Evolutionary conservation across 1,140 invertebrate species (phyloP), one percentile per base, ranked within the genome.

Genomic region (Drepana arcuata): DNA sequence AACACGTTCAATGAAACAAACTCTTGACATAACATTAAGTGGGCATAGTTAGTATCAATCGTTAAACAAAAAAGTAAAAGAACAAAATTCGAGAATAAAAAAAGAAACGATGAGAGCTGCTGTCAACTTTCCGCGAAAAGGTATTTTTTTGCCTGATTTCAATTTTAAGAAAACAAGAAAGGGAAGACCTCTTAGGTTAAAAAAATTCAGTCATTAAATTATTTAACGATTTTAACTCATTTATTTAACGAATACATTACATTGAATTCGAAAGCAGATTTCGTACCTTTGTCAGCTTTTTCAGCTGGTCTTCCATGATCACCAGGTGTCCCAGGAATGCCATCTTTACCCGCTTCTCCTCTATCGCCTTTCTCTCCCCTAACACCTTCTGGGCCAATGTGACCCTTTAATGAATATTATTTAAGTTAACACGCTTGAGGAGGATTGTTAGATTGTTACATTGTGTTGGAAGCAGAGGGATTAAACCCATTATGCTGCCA

Each of bases 241-340:
- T 25, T 36, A 23, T 9, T 15, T 34, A 7, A 25, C 11, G 9
- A 11, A 15, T 33, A 16, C 11, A 15, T 28, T 14, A 15, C 2
- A 24, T 24, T 21, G 7, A 14, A 36, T 13, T 16, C 2, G 11
- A 32, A 35, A 1, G 25, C 1, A 27, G 0, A 23, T 1, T 10
- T 7, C 12, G 26, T 39, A 63, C 70, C 70, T 50, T 50, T 69
- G 9, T 43, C 32, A 23, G 67, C 71, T 14, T 42, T 39, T 24
- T 47, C 31, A 14, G 56, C 71, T 16, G 50, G 45, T 21, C 11
- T 28, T 12, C 68, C 67, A 35, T 63, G 51, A 13, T 30, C 47
- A 10, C 67, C 68, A 7, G 60, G 57, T 16, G 18, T 13, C n/a
- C 46, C 46, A 9, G 39, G 34, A 14, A 38, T 24, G 2, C 14